Conservation (phyloP, 2,113 vertebrate genomes). For the Corythornis madagascariensis region DNA sequence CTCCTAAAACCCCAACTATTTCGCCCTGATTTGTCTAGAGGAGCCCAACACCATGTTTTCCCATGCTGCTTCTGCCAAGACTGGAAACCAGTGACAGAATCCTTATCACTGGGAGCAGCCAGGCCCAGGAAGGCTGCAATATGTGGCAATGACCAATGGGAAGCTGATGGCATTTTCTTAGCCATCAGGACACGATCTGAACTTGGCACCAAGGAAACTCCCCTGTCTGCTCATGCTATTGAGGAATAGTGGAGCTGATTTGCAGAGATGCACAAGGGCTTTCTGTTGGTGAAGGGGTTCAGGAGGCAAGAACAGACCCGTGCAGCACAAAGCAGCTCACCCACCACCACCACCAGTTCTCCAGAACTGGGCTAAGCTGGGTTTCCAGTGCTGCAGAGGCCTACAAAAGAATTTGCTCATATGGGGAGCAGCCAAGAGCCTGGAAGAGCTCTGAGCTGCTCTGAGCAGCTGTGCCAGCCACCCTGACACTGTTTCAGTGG, state of each 20-base stretch:
- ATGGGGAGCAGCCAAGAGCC: not conserved
- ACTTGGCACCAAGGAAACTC: not conserved
- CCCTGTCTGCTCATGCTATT: not conserved
- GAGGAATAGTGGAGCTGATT: not conserved
- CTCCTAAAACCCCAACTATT: not conserved
- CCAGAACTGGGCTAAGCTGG: not conserved
- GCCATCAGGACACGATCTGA: not conserved
- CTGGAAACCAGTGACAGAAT: not conserved
- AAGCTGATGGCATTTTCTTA: not conserved
- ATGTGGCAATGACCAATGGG: accelerated
- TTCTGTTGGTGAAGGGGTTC: not conserved
- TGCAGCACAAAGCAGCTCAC: not conserved
- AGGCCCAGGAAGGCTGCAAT: too few relatives aligned
- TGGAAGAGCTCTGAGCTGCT: not conserved
- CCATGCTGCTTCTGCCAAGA: not conserved
- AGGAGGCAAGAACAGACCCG: not conserved
- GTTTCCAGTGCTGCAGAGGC: not conserved
- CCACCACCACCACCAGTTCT: not conserved
- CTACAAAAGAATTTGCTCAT: too few relatives aligned
- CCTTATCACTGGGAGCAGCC: not conserved
- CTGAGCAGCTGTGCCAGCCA: not conserved
- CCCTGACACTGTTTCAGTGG: not conserved
- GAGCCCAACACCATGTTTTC: not conserved
- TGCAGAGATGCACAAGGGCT: not conserved
- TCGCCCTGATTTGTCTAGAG: not conserved